A percentile compares a stretch with the other conserved stretches of the same genome.
Evolutionary conservation across 2,113 vertebrate genomes (phyloP).

Genomic region (Rissa tridactyla): DNA sequence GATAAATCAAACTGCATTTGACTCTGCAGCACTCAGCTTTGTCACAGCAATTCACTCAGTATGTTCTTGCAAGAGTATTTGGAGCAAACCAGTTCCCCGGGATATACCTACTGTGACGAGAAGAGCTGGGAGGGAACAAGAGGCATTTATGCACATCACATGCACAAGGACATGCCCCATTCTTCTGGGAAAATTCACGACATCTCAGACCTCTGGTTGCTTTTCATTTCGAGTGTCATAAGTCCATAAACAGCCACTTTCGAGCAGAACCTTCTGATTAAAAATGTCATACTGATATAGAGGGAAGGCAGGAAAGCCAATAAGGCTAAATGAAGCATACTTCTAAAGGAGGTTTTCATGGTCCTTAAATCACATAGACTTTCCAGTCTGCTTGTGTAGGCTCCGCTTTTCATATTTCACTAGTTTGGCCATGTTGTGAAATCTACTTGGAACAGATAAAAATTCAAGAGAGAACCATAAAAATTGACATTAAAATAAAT

Average conservation of each 20-base stretch:
- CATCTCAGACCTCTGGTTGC: neutral
- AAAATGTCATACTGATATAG: neutral
- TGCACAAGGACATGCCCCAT: neutral
- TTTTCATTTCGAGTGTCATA: neutral
- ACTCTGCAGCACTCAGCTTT: neutral
- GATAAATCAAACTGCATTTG: neutral
- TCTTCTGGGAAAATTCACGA: neutral
- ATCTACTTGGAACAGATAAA: neutral
- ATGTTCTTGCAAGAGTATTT: neutral
- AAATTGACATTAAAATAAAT: neutral
- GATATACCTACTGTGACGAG: neutral
- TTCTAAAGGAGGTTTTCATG: neutral
- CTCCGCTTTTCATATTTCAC: neutral
- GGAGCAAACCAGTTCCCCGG: neutral
- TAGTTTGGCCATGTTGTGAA: neutral
- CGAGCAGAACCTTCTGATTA: neutral
- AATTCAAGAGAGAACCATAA: neutral
- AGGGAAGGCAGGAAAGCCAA: neutral
- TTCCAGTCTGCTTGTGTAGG: neutral
- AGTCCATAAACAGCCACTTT: neutral
- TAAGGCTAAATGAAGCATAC: neutral
- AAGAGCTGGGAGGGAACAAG: neutral
- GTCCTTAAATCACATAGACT: neutral
- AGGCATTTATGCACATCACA: neutral
- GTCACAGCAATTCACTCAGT: neutral